These are phyloP conservation scores for Polylopha cassiicola DNA, from an alignment of 2,888 invertebrate genomes.

Conservation along the genomic window DNA sequence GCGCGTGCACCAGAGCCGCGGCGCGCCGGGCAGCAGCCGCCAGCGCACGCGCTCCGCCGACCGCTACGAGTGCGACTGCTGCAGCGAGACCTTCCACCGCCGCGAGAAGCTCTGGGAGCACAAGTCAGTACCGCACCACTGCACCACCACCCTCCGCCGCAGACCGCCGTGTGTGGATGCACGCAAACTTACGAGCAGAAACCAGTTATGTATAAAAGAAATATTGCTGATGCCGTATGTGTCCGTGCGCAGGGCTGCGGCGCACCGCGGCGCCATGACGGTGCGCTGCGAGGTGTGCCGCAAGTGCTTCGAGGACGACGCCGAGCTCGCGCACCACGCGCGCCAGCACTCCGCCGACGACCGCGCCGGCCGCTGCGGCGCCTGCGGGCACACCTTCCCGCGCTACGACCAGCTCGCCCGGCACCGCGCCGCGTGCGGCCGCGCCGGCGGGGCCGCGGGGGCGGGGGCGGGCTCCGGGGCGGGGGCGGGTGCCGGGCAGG, in stretches of 20 bases:
- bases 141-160: no score
- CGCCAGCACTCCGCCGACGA: slow-evolving; percentile 60
- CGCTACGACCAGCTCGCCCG: slow-evolving; percentile 65
- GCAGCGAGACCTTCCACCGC: slow-evolving; percentile 59
- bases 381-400: slow-evolving; percentile 56
- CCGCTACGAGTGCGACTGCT: slow-evolving; percentile 69
- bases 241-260: slow-evolving; percentile 59
- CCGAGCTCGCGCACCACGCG: slow-evolving; percentile 58
- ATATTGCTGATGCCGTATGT: no score
- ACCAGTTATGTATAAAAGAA: no score
- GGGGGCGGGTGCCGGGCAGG: no score
- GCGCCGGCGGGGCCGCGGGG: slow-evolving; percentile 38
- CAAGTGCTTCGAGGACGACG: slow-evolving; percentile 69
- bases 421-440: slow-evolving; percentile 36
- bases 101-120: slow-evolving; percentile 66
- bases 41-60: slow-evolving; percentile 53
- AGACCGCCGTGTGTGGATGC: no score
- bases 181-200: no score
- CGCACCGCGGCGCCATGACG: slow-evolving; percentile 69
- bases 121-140: slow-evolving; percentile 45
- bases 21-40: slow-evolving; percentile 43
- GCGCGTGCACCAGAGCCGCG: slow-evolving; percentile 56
- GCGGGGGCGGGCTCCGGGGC: slow-evolving; percentile 24
- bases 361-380: slow-evolving; percentile 50
- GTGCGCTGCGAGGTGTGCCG: slow-evolving; percentile 69